Conservation (phyloP, 2,113 vertebrate genomes). For the Macaca mulatta region DNA sequence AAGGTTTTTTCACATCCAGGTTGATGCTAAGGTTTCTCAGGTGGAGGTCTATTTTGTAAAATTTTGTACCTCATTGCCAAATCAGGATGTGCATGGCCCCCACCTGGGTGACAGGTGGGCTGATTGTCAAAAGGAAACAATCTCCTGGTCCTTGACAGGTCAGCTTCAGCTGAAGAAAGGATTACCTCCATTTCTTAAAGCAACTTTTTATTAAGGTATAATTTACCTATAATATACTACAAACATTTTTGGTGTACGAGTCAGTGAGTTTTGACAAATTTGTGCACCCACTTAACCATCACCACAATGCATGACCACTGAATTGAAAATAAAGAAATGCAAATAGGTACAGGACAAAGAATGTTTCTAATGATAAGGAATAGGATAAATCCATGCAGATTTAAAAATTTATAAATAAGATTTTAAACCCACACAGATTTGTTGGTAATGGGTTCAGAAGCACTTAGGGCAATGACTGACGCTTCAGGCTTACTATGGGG, state of each 20-base stretch:
- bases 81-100: neutral
- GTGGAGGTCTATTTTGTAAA: neutral
- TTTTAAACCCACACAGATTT: neutral
- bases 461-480: neutral
- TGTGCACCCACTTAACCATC: neutral
- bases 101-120: neutral
- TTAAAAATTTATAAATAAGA: too few species aligned
- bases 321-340: conserved; percentile 28
- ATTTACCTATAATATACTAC: neutral
- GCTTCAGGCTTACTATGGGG: neutral
- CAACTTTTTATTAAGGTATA: neutral
- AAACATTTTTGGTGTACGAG: neutral
- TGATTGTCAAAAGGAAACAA: neutral
- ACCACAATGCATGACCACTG: neutral
- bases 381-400: neutral
- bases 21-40: neutral
- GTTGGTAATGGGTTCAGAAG: neutral
- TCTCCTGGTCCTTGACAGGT: neutral
- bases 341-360: neutral
- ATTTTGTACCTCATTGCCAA: neutral
- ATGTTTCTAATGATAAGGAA: neutral
- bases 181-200: neutral
- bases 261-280: neutral
- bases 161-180: neutral
- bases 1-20: neutral